Percentiles rank a stretch among this genome's conserved stretches.
Conservation (phyloP, 2,113 vertebrate species). For the Anthoscopus minutus region DNA sequence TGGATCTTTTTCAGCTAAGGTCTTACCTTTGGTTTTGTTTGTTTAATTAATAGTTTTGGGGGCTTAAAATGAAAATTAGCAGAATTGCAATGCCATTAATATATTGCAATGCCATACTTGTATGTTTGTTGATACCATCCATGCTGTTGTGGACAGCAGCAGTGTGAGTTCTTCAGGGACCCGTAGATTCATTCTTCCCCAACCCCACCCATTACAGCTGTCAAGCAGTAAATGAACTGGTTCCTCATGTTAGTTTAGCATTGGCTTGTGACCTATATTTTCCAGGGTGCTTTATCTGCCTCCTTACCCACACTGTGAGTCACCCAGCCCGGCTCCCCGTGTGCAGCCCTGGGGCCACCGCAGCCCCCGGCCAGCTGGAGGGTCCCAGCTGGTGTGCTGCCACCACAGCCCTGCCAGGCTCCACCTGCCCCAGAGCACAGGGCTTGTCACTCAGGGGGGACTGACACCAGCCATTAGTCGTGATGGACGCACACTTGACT, state of each 20-base stretch:
- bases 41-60: not conserved
- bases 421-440: not conserved
- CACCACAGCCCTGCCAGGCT: not conserved
- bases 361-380: not conserved
- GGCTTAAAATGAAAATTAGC: not conserved
- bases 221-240: not conserved
- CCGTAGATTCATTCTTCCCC: not conserved
- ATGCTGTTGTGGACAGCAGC: not conserved
- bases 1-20: not conserved
- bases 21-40: not conserved
- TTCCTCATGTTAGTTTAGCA: not conserved
- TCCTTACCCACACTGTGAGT: not conserved
- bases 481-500: not conserved
- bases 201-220: not conserved
- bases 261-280: not conserved
- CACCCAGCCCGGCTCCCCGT: not conserved
- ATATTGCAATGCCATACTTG: not conserved
- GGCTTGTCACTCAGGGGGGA: not conserved
- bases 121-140: not conserved
- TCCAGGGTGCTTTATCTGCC: not conserved
- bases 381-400: slow-evolving; percentile 34
- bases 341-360: not conserved
- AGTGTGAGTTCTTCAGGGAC: not conserved
- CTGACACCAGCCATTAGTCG: slow-evolving; percentile 6
- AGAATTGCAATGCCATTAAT: not conserved